A percentile compares a stretch with the other conserved stretches of the same genome.
phyloP scores from a whole-genome alignment of 2,888 invertebrate genomes.

The Apamea crenata region DNA sequence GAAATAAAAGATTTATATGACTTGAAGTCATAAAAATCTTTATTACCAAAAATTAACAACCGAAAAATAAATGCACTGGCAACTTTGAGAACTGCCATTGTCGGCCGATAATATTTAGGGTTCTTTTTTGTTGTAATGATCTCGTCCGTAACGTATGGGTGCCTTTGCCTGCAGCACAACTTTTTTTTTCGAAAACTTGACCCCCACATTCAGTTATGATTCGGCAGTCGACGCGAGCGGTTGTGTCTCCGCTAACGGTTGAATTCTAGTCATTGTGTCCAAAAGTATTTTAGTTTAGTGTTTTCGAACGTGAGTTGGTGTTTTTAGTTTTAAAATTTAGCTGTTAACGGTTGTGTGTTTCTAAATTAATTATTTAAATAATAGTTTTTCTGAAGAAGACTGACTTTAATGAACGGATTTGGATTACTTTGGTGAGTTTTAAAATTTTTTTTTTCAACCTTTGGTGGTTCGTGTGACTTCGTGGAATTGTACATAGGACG shows the following conservation, averaged over 20 bases:
- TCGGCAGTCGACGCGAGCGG: constrained; percentile 87
- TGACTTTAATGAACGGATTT: constrained; percentile 88
- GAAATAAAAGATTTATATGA: not conserved
- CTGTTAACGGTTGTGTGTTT: constrained; percentile 73
- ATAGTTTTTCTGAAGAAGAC: constrained; percentile 69
- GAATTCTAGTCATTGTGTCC: constrained; percentile 89
- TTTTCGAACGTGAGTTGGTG: constrained; percentile 71
- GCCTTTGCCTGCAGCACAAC: constrained; percentile 84
- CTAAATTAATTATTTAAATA: constrained; percentile 63
- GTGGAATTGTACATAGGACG: not conserved
- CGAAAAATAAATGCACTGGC: constrained; percentile 60
- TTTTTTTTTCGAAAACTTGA: constrained; percentile 87
- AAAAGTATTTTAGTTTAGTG: constrained; percentile 81
- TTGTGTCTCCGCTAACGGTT: constrained; percentile 81
- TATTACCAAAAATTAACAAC: constrained; percentile 2
- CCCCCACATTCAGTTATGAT: constrained; percentile 87
- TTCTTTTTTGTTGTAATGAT: constrained; percentile 89
- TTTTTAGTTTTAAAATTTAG: constrained; percentile 75
- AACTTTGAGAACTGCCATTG: constrained; percentile 82
- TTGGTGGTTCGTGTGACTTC: constrained; percentile 5
- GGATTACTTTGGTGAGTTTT: constrained; percentile 88
- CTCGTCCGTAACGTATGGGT: constrained; percentile 89
- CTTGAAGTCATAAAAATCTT: not conserved
- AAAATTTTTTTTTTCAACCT: constrained; percentile 22
- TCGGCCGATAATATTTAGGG: constrained; percentile 87